phyloP scores from a whole-genome alignment of 2,888 invertebrate species.

The Aleiodes leptofemur region DNA sequence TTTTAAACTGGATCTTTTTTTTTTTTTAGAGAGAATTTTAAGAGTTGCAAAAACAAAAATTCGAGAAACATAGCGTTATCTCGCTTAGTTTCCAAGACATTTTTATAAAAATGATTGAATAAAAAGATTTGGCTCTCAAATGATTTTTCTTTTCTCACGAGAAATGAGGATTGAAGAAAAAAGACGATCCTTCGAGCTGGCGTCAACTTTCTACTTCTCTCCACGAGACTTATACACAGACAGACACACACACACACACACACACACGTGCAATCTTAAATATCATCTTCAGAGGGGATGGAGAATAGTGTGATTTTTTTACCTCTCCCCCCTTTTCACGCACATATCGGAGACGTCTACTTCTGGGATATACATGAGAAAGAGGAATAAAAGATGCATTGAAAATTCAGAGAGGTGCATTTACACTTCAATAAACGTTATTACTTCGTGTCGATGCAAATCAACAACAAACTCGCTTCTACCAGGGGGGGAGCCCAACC shows the following conservation, averaged over 20 bases:
- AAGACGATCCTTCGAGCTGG: not conserved
- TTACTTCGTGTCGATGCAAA: slow-evolving; percentile 64
- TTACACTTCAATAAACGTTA: slow-evolving; percentile 68
- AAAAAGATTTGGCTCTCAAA: too few relatives aligned
- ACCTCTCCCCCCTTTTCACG: not conserved
- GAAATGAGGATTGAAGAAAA: not conserved
- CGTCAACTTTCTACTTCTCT: not conserved
- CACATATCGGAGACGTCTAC: slow-evolving; percentile 17
- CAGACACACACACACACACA: too few relatives aligned
- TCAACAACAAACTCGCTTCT: slow-evolving; percentile 59
- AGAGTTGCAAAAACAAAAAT: too few relatives aligned
- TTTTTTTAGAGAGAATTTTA: too few relatives aligned
- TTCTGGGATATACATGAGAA: slow-evolving; percentile 30
- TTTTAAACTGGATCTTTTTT: not conserved
- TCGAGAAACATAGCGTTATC: too few relatives aligned
- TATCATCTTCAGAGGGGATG: not conserved
- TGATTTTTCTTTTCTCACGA: too few relatives aligned
- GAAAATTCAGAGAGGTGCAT: slow-evolving; percentile 62
- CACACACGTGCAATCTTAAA: slow-evolving; percentile 2
- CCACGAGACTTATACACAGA: too few relatives aligned
- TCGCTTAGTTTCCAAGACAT: too few relatives aligned
- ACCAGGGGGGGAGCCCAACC: slow-evolving; percentile 25
- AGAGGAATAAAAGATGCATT: slow-evolving; percentile 54
- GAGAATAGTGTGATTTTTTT: slow-evolving; percentile 16
- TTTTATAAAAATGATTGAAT: too few relatives aligned